Percentiles rank a stretch among this genome's conserved stretches.
Evolutionary conservation across 2,888 invertebrate species (phyloP).

Genomic region (Lepeophtheirus nordmannii): DNA sequence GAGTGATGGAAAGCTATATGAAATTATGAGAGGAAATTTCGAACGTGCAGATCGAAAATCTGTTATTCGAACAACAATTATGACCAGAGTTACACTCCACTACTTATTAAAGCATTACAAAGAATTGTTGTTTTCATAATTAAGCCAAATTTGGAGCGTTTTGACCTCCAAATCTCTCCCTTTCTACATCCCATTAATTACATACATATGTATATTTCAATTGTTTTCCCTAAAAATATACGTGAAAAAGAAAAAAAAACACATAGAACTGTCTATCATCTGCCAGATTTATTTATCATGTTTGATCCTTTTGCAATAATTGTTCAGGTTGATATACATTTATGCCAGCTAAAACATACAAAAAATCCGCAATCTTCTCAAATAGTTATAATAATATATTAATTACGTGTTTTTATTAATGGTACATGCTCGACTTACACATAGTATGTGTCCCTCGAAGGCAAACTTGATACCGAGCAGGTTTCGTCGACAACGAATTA

Average conservation of each 20-base stretch:
- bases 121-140: constrained; percentile 80
- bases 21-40: constrained; percentile 21
- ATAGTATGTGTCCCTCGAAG: not conserved
- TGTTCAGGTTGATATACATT: too few species aligned
- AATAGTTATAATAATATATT: too few species aligned
- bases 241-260: too few species aligned
- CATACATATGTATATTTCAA: not conserved
- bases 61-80: constrained; percentile 89
- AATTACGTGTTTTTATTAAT: too few species aligned
- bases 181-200: not conserved
- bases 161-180: not conserved
- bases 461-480: not conserved
- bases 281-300: too few species aligned
- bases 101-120: constrained; percentile 82
- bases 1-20: constrained; percentile 44
- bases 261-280: too few species aligned
- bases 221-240: too few species aligned
- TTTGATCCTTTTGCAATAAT: too few species aligned
- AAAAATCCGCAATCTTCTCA: too few species aligned
- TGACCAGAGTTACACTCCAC: constrained; percentile 84
- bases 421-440: too few species aligned
- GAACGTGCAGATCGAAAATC: constrained; percentile 43
- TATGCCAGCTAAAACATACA: too few species aligned
- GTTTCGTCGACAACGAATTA: constrained; percentile 5
- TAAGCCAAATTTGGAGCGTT: not conserved